phyloP scores from a whole-genome alignment of 2,888 invertebrate species.

The Apamea crenata region DNA sequence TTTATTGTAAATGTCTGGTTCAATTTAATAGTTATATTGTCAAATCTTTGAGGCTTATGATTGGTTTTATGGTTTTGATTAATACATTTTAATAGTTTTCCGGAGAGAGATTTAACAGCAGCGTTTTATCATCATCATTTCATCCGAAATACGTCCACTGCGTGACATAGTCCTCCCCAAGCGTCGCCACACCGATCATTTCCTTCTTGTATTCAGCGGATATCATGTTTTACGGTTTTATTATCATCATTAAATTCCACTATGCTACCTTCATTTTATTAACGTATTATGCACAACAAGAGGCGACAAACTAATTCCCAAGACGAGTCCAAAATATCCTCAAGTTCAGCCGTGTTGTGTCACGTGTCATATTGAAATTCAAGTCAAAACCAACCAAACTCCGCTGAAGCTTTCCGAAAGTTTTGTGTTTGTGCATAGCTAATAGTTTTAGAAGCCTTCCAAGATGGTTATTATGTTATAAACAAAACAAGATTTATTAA shows the following conservation, averaged over 20 bases:
- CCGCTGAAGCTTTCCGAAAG: conserved; percentile 13
- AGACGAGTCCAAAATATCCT: background rate
- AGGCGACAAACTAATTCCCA: background rate
- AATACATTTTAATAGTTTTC: background rate
- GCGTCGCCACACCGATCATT: no score
- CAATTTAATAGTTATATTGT: background rate
- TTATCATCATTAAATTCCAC: background rate
- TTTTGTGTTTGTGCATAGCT: conserved; percentile 33
- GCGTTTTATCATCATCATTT: background rate
- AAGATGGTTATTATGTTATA: background rate
- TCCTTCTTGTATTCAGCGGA: no score
- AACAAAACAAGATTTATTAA: background rate
- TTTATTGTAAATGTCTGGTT: background rate
- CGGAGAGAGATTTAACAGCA: background rate
- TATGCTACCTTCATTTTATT: background rate
- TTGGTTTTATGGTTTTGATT: background rate
- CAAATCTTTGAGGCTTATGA: background rate
- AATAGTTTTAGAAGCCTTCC: conserved; percentile 10
- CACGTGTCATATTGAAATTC: conserved; percentile 16
- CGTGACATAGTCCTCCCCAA: no score
- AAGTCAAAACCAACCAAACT: conserved; percentile 22
- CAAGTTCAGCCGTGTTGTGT: background rate
- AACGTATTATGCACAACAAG: background rate
- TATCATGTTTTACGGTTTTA: no score
- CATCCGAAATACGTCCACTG: no score